Percentiles rank a stretch among this genome's conserved stretches.
These are phyloP conservation scores for Scatophagus argus DNA, from an alignment of 2,113 vertebrate species.

Conservation along the genomic window DNA sequence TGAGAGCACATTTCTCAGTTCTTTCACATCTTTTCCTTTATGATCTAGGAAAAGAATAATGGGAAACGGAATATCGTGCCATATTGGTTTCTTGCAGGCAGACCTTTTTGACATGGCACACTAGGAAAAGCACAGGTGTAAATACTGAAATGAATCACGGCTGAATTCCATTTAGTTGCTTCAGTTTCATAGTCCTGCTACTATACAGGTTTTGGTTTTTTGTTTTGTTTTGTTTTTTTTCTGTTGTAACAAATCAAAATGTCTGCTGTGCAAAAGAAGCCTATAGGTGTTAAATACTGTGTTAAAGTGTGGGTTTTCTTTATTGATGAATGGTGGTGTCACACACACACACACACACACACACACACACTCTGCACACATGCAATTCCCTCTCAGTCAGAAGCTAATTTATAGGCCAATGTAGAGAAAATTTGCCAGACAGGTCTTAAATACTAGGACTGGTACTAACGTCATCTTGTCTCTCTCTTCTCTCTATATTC, in stretches of 20 bases:
- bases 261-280: background rate
- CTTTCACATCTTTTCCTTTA: background rate
- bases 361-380: background rate
- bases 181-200: background rate
- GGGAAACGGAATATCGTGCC: background rate
- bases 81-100: background rate
- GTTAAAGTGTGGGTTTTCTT: background rate
- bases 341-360: background rate
- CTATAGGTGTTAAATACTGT: background rate
- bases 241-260: background rate
- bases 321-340: conserved; percentile 25
- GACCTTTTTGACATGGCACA: background rate
- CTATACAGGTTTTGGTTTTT: too few species aligned
- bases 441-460: conserved; percentile 15
- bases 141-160: background rate
- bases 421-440: conserved; percentile 28
- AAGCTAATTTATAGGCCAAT: conserved; percentile 45
- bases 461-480: conserved; percentile 34
- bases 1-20: background rate
- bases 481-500: conserved; percentile 19
- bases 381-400: conserved; percentile 28
- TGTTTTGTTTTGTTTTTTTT: too few species aligned
- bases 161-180: conserved; percentile 1
- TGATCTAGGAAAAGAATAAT: background rate
- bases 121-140: background rate